Evolutionary conservation across 2,797 vertebrate species (phyloP).

Genomic region (Cyclura pinguis): DNA sequence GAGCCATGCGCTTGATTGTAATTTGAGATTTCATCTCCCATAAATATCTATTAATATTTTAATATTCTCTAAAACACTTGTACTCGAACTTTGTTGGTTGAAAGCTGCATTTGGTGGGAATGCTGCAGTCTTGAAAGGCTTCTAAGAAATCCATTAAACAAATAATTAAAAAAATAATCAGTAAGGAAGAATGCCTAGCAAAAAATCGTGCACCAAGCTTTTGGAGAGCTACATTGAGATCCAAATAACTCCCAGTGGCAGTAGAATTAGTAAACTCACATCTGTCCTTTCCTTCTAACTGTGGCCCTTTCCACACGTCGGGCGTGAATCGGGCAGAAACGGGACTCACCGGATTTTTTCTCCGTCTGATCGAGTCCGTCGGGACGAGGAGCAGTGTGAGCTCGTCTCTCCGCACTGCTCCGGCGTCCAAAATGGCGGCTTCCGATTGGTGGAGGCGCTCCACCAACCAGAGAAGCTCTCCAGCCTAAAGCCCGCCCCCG

Average conservation of each 20-base stretch:
- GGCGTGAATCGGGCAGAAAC: too few relatives aligned
- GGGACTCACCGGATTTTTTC: too few relatives aligned
- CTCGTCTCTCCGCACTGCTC: too few relatives aligned
- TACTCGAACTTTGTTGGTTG: slow-evolving; percentile 6
- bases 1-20: slow-evolving; percentile 11
- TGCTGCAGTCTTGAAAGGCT: background rate
- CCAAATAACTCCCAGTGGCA: background rate
- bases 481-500: too few relatives aligned
- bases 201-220: background rate
- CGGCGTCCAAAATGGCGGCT: too few relatives aligned
- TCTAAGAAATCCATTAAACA: background rate
- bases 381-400: too few relatives aligned
- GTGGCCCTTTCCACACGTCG: too few relatives aligned
- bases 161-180: background rate
- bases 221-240: background rate
- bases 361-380: too few relatives aligned
- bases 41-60: slow-evolving; percentile 59
- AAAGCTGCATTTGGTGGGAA: background rate
- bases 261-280: background rate
- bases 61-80: background rate
- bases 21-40: slow-evolving; percentile 42
- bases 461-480: too few relatives aligned
- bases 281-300: background rate
- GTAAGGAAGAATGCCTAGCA: background rate
- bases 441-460: too few relatives aligned